phyloP scores from a whole-genome alignment of 1,140 invertebrate species.

The Maniola jurtina region DNA sequence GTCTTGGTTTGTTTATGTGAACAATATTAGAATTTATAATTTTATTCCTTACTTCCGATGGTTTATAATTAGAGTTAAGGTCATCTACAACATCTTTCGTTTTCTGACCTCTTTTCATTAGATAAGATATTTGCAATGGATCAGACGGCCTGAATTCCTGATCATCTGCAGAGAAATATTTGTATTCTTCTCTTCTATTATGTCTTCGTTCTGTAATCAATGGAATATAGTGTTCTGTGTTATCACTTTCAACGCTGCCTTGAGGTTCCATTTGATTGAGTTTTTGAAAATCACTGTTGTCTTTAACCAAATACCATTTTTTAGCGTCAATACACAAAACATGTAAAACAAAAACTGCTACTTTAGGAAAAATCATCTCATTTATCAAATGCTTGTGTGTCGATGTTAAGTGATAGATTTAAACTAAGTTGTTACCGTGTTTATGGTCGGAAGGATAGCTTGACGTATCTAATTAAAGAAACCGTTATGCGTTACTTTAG shows the following conservation, averaged over 20 bases:
- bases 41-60: not conserved
- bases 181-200: not conserved
- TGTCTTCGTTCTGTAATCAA: not conserved
- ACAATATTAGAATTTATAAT: conserved; percentile 8
- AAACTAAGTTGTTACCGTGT: conserved; percentile 18
- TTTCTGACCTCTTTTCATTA: not conserved
- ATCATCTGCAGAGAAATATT: not conserved
- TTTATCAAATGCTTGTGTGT: not conserved
- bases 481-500: conserved; percentile 53
- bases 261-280: not conserved
- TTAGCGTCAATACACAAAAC: conserved; percentile 10
- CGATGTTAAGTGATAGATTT: conserved; percentile 10
- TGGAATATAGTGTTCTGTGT: not conserved
- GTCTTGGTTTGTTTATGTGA: conserved; percentile 28
- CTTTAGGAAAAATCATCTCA: conserved; percentile 5
- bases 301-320: conserved; percentile 15
- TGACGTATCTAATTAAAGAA: conserved; percentile 66
- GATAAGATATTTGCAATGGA: conserved; percentile 3
- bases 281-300: conserved; percentile 12
- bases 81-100: not conserved
- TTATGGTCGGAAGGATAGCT: conserved; percentile 35
- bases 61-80: not conserved
- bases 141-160: not conserved
- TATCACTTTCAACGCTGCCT: not conserved
- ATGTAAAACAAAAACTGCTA: conserved; percentile 7